These are phyloP conservation scores for Ceratina australensis DNA, from an alignment of 1,140 invertebrate species.

Conservation along the genomic window DNA sequence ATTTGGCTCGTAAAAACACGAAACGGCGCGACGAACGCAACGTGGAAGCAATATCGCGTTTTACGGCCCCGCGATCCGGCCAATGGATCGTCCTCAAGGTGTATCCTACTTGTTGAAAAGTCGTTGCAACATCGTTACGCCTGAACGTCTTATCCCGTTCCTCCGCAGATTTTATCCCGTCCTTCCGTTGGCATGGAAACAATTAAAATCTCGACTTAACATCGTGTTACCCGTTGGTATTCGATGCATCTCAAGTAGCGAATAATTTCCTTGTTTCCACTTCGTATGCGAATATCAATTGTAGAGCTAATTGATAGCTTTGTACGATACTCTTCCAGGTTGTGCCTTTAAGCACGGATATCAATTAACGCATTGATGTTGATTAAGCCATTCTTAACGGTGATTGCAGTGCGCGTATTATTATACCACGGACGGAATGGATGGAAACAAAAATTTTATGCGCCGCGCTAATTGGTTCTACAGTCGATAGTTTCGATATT, in stretches of 20 bases:
- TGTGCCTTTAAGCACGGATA: not conserved
- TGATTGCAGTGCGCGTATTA: conserved; percentile 5
- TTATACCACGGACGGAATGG: not conserved
- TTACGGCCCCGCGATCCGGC: conserved; percentile 70
- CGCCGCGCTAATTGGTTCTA: conserved; percentile 32
- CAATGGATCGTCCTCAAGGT: conserved; percentile 68
- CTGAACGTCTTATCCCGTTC: conserved; percentile 6
- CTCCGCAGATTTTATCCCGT: conserved; percentile 20
- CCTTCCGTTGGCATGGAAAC: not conserved
- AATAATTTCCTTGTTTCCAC: not conserved
- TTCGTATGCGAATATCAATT: not conserved
- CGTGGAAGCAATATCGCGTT: conserved; percentile 61
- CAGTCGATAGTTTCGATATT: conserved; percentile 12
- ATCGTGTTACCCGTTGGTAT: not conserved
- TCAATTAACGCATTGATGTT: not conserved
- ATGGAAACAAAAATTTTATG: conserved; percentile 8
- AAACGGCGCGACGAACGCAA: conserved; percentile 58
- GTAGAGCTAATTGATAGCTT: not conserved
- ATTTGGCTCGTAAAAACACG: conserved; percentile 66
- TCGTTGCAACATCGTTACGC: conserved; percentile 74
- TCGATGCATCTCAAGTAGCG: not conserved
- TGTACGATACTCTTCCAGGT: too few species aligned
- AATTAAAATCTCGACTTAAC: not conserved
- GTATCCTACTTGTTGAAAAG: conserved; percentile 66
- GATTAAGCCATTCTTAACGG: conserved; percentile 19